These are phyloP conservation scores for Erebia ligea DNA, from an alignment of 2,888 invertebrate species.

Conservation along the genomic window DNA sequence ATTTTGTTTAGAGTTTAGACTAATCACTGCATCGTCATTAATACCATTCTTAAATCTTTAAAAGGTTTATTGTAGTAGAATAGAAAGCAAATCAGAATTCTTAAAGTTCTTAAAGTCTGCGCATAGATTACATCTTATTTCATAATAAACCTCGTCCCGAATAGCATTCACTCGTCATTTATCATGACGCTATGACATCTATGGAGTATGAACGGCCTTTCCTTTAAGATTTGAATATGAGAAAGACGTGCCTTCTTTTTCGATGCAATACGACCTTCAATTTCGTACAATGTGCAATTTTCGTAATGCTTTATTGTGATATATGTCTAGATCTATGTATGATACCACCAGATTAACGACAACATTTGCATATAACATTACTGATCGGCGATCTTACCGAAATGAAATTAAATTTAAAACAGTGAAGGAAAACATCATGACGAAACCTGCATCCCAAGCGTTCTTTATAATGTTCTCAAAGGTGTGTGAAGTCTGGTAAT, in stretches of 20 bases:
- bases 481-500: too few relatives aligned
- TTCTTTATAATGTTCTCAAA: too few relatives aligned
- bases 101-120: neutral
- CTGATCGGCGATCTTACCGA: too few relatives aligned
- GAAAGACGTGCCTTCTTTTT: neutral
- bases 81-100: neutral
- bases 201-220: neutral
- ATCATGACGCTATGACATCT: neutral
- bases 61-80: too few relatives aligned
- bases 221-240: neutral
- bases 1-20: too few relatives aligned
- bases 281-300: conserved; percentile 6
- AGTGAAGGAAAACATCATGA: too few relatives aligned
- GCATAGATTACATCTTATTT: neutral
- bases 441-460: too few relatives aligned
- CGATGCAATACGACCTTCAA: conserved; percentile 2
- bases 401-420: too few relatives aligned
- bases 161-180: neutral
- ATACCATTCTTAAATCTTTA: too few relatives aligned
- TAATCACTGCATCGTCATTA: too few relatives aligned
- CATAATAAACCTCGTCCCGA: neutral
- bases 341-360: neutral
- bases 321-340: neutral
- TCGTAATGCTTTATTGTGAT: conserved; percentile 7
- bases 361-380: too few relatives aligned